Conservation (phyloP, 1,140 invertebrate species). For the Bombus consobrinus region DNA sequence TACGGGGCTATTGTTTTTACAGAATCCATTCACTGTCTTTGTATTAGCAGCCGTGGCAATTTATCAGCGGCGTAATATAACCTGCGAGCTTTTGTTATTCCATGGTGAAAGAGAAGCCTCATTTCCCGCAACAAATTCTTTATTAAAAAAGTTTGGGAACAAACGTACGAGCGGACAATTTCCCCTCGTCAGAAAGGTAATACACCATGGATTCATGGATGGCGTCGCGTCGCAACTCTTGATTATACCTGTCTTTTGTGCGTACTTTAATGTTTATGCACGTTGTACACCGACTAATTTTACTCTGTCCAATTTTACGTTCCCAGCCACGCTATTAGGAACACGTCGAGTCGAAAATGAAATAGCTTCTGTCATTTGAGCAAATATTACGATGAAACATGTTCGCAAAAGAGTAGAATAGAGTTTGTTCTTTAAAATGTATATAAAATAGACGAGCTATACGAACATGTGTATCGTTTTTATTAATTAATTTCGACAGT, state of each 20-base stretch:
- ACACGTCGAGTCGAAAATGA: constrained; percentile 6
- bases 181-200: constrained; percentile 29
- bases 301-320: not conserved
- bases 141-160: constrained; percentile 57
- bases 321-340: too few relatives aligned
- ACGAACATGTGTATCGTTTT: too few relatives aligned
- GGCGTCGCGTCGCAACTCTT: constrained; percentile 19
- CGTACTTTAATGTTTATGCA: constrained; percentile 35
- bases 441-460: too few relatives aligned
- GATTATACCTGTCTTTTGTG: constrained; percentile 33
- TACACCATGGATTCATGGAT: constrained; percentile 40
- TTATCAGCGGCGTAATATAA: constrained; percentile 51
- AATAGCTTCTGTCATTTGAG: not conserved
- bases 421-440: not conserved
- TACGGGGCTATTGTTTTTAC: constrained; percentile 8
- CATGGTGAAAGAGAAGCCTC: constrained; percentile 37
- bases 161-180: constrained; percentile 30
- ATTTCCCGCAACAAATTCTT: constrained; percentile 54
- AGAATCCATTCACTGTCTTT: constrained; percentile 32
- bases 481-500: too few relatives aligned
- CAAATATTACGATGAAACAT: too few relatives aligned
- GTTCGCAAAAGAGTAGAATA: not conserved
- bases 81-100: constrained; percentile 39
- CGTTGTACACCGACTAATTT: constrained; percentile 6
- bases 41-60: constrained; percentile 29